Base-by-base conservation (phyloP, 2,113 vertebrate species). In the Silurus glanis region DNA sequence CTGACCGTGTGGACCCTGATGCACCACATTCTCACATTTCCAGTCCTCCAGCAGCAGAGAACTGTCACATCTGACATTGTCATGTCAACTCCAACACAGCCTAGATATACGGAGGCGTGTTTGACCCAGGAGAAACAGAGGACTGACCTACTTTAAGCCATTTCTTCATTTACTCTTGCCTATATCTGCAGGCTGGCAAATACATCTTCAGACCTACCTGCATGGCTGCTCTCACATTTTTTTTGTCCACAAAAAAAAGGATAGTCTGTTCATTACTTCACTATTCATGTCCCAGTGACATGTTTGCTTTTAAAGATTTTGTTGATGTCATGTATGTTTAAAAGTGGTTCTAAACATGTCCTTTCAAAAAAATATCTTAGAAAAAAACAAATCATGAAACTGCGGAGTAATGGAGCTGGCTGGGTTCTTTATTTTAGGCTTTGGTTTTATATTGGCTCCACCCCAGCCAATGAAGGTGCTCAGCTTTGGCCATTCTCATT, bases 91-190 rank as follows among this genome's bases (percentile, higher is more conserved):
- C 37, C 71, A 64, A 90, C 37, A 59, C 10, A 89, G 86, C 90
- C 83, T 87, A 84, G 89, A 85, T 84, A 85, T 84, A 88, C 78
- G 83, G 88, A 90, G 80, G 53, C 85, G 85, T 83, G 89, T 83
- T 87, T 94, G 93, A 94, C 93, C 93, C 92, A 93, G 58, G 83
- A 89, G 88, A 85, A 74, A 86, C 53, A 28, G 64, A 87, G 74
- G 72, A 87, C 83, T 89, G 88, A 85, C 88, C 88, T 87, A 89
- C 86, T 89, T 89, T 87, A 69, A 55, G 74, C 7, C 66, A 89
- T 83, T 89, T 72, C 83, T 89, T 64, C 69, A 75, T 86, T 82
- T 86, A 86, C 69, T 66, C 80, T 76, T 82, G 56, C 80, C 59
- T 86, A 58, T 85, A 87, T 85, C 88, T 80, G 71, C 86, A 87